A percentile compares a stretch with the other conserved stretches of the same genome.
Evolutionary conservation across 92 coral and sea anemone genomes (phyloP).

Genomic region (Phymanthus crucifer): DNA sequence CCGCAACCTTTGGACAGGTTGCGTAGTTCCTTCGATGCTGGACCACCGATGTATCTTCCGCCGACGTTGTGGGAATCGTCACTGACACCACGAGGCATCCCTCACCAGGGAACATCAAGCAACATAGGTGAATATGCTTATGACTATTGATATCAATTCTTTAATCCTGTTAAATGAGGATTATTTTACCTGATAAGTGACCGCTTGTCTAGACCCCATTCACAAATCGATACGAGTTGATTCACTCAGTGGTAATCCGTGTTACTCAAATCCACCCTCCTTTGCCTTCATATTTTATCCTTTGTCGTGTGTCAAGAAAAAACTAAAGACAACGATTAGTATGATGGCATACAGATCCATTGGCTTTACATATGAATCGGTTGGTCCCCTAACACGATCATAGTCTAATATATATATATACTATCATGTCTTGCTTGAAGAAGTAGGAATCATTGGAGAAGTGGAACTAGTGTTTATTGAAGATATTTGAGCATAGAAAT

Average conservation of each 20-base stretch:
- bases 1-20: background rate
- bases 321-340: too few relatives aligned
- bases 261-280: too few relatives aligned
- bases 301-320: too few relatives aligned
- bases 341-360: too few relatives aligned
- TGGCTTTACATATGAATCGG: too few relatives aligned
- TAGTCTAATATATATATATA: background rate
- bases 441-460: background rate
- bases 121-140: background rate
- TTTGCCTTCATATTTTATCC: too few relatives aligned
- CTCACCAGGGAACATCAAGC: conserved; percentile 4
- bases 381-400: too few relatives aligned
- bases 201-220: background rate
- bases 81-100: conserved; percentile 2
- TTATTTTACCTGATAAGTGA: background rate
- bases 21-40: background rate
- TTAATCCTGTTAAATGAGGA: background rate
- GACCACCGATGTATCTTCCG: background rate
- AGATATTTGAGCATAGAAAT: background rate
- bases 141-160: background rate
- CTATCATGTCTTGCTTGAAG: background rate
- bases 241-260: too few relatives aligned
- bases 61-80: background rate
- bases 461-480: background rate
- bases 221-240: background rate